Evolutionary conservation across 2,797 vertebrate species (phyloP).

Genomic region (Toxotes lorentzi): DNA sequence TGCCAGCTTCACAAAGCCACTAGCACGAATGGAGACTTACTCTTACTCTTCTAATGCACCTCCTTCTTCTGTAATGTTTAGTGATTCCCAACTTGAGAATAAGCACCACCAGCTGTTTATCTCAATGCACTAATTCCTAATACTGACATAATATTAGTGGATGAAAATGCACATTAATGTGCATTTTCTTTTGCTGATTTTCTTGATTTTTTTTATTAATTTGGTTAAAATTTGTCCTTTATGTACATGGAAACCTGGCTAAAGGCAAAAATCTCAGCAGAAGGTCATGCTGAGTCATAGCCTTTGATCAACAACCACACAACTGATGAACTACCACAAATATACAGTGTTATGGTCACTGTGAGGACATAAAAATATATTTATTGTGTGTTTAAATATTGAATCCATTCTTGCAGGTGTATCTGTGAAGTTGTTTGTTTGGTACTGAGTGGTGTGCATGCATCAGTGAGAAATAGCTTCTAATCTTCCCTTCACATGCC

Average conservation of each 20-base stretch:
- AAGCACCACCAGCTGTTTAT: too few relatives aligned
- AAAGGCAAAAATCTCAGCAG: not conserved
- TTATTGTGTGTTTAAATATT: constrained; percentile 19
- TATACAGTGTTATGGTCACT: not conserved
- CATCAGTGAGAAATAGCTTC: constrained; percentile 2
- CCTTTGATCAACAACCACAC: not conserved
- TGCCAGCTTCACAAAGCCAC: too few relatives aligned
- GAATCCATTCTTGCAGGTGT: not conserved
- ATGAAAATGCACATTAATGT: too few relatives aligned
- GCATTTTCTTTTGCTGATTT: not conserved
- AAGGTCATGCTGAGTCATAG: not conserved
- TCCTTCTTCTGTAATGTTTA: too few relatives aligned
- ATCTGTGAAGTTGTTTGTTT: constrained; percentile 11
- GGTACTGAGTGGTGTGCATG: not conserved
- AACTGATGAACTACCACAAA: not conserved
- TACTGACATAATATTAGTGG: too few relatives aligned
- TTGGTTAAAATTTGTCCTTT: not conserved
- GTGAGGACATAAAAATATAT: not conserved
- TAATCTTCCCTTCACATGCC: constrained; percentile 27
- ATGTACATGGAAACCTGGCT: not conserved
- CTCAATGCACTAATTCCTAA: too few relatives aligned
- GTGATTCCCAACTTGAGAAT: too few relatives aligned
- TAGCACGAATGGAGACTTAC: too few relatives aligned
- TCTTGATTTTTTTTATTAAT: not conserved
- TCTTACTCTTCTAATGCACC: too few relatives aligned